phyloP scores from a whole-genome alignment of 2,797 vertebrate genomes.

The Botia kubotai region DNA sequence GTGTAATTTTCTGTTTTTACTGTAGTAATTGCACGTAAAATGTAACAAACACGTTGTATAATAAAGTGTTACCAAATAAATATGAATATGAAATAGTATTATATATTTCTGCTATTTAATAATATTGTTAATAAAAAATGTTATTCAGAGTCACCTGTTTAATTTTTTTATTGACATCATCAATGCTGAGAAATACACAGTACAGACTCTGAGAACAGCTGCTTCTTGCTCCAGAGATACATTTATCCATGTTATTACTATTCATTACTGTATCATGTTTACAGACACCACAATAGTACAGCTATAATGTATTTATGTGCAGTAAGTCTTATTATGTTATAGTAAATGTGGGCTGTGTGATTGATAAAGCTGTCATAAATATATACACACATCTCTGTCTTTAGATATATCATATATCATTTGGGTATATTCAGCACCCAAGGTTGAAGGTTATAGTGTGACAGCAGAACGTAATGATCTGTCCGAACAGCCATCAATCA shows the following conservation, averaged over 20 bases:
- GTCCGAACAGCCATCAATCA: constrained; percentile 61
- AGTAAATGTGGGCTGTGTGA: constrained; percentile 6
- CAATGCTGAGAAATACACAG: background rate
- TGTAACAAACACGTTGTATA: too few species aligned
- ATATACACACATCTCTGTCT: background rate
- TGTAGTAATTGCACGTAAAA: too few species aligned
- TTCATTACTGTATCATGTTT: constrained; percentile 7
- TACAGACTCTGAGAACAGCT: background rate
- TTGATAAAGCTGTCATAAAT: constrained; percentile 16
- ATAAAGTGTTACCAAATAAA: too few species aligned
- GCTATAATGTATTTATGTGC: constrained; percentile 17
- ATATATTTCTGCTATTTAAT: background rate
- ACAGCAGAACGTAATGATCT: constrained; percentile 38
- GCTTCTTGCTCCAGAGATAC: background rate
- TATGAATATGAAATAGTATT: too few species aligned
- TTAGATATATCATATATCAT: constrained; percentile 14
- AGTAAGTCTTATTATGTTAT: constrained; percentile 12
- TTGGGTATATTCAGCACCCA: background rate
- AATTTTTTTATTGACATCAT: background rate
- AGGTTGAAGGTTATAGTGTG: constrained; percentile 34
- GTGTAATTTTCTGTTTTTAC: too few species aligned
- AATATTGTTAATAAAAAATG: background rate
- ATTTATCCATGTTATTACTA: background rate
- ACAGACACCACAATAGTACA: background rate
- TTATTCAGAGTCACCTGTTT: background rate